Evolutionary conservation across 2,797 vertebrate genomes (phyloP), one percentile per base, ranked within the genome.

Genomic region (Bovichtus diacanthus): DNA sequence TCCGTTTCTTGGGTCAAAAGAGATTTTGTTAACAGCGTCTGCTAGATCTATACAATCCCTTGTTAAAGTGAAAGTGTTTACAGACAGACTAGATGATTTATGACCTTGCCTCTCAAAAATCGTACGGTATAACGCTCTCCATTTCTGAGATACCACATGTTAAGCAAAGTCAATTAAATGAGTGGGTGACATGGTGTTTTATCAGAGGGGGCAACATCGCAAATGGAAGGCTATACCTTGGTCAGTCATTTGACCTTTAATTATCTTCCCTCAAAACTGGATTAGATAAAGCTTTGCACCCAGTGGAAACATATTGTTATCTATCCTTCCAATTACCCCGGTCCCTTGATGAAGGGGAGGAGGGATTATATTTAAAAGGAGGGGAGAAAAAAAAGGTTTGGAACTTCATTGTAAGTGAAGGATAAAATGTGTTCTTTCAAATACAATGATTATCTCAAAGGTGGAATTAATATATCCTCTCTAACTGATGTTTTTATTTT

Each of bases 171-270:
- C 90, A 94, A 93, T 94, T 92, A 92, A 93, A 92, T 88, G 90
- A 93, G 90, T 87, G 76, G 81, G 67, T 82, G 81, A 91, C 85
- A 82, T 7, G 38, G 79, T 74, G 75, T 84, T 90, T 92, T 91
- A 93, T 93, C 91, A 64, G 87, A 78, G 19, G 55, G 72, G 74
- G 74, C 46, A 56, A 60, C 53, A n/a, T 44, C 19, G 38, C 83
- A 74, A 88, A 79, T 77, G 66, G 74, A n/a, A 78, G 80, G 73
- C 76, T 70, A 74, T 87, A 47, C 82, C 76, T 80, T 87, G 84
- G 88, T 88, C 90, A 81, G 78, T 89, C 68, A 39, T 92, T 93
- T 93, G 92, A 92, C 94, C 93, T 94, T 93, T 93, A 93, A 94
- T 94, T 94, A 94, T 93, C 89, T 90, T 55, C 56, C 62, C 74